Percentiles rank a stretch among this genome's conserved stretches.
Evolutionary conservation across 2,888 invertebrate species (phyloP).

Genomic region (Drosophila silvestris): DNA sequence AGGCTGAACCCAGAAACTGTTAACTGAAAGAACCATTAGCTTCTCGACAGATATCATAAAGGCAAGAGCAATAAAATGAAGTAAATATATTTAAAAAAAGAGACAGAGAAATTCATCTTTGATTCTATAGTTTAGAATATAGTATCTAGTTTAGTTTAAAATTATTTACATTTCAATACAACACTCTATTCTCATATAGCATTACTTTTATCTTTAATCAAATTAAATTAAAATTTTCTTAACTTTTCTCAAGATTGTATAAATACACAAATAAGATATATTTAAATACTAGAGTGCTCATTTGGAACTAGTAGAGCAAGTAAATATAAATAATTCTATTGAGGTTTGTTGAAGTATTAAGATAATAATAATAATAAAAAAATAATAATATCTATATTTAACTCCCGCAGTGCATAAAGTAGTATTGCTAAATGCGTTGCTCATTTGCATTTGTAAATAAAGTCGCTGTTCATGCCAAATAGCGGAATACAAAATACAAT

Average conservation of each 20-base stretch:
- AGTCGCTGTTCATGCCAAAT: too few species aligned
- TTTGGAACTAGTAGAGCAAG: not conserved
- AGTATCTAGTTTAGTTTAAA: not conserved
- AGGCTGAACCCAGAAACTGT: not conserved
- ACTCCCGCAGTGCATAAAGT: not conserved
- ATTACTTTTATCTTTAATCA: not conserved
- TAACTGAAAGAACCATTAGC: not conserved
- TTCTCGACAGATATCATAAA: not conserved
- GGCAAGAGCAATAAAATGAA: not conserved
- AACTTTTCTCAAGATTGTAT: not conserved
- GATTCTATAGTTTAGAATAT: not conserved
- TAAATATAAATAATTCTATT: not conserved
- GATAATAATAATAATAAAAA: not conserved
- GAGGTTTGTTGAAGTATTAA: not conserved
- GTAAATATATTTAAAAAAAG: not conserved
- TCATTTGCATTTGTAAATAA: not conserved
- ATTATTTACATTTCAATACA: not conserved
- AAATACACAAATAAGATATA: not conserved
- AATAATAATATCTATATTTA: not conserved
- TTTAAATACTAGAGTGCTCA: not conserved
- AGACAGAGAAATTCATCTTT: not conserved
- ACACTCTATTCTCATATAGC: not conserved
- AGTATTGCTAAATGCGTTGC: not conserved
- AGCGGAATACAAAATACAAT: not conserved
- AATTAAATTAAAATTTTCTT: not conserved